phyloP scores from a whole-genome alignment of 2,888 invertebrate genomes.

The Hoplodrina blanda region DNA sequence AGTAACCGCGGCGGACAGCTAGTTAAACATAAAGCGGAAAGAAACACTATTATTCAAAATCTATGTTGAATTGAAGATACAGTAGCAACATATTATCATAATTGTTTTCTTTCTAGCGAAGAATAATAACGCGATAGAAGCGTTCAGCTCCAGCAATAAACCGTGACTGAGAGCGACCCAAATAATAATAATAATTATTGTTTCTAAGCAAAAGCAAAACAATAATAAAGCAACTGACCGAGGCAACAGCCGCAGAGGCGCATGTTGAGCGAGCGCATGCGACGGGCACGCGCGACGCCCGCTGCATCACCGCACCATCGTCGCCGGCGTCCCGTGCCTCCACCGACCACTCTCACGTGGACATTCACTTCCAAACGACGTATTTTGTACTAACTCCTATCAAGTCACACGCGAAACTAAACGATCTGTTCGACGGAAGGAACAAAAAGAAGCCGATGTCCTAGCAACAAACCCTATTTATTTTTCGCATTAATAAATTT shows the following conservation, averaged over 20 bases:
- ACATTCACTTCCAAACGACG: slow-evolving; percentile 81
- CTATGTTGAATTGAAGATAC: not conserved
- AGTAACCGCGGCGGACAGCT: too few species aligned
- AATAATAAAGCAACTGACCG: slow-evolving; percentile 78
- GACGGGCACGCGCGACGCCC: slow-evolving; percentile 77
- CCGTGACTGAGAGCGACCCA: slow-evolving; percentile 46
- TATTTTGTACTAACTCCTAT: slow-evolving; percentile 53
- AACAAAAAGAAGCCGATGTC: not conserved
- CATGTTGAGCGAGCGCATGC: slow-evolving; percentile 84
- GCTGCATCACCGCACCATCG: slow-evolving; percentile 82
- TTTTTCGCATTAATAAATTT: slow-evolving; percentile 14
- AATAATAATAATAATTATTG: slow-evolving; percentile 31
- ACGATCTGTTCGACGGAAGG: slow-evolving; percentile 33
- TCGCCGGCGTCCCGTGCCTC: slow-evolving; percentile 66
- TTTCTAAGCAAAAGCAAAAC: slow-evolving; percentile 40
- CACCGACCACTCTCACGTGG: slow-evolving; percentile 82
- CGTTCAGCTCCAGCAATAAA: slow-evolving; percentile 52
- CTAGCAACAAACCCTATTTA: slow-evolving; percentile 20
- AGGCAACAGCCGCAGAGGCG: slow-evolving; percentile 89
- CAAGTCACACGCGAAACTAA: slow-evolving; percentile 46
- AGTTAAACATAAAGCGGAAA: slow-evolving; percentile 3
- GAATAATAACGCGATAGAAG: slow-evolving; percentile 22
- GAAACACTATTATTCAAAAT: slow-evolving; percentile 10
- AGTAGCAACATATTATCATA: slow-evolving; percentile 7
- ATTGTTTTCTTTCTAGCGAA: slow-evolving; percentile 8